Evolutionary conservation across 2,113 vertebrate species (phyloP).

Genomic region (Limanda limanda): DNA sequence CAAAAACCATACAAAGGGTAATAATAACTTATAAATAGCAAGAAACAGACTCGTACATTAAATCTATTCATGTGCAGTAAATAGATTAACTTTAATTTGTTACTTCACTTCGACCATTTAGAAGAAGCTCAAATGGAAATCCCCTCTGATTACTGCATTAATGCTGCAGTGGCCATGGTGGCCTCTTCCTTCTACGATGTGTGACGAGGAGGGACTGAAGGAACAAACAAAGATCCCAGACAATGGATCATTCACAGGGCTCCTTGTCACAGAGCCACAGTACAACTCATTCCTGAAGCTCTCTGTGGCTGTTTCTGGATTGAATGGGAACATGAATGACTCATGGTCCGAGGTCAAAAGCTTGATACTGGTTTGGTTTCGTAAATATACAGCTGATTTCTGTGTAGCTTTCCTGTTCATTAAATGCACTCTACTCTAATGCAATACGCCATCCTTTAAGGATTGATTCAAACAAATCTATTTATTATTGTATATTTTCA

Average conservation of each 20-base stretch:
- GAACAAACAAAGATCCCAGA: background rate
- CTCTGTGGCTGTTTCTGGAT: background rate
- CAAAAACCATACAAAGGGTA: background rate
- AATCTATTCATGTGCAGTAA: slow-evolving; percentile 11
- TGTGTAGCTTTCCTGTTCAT: slow-evolving; percentile 35
- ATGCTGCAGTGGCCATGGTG: background rate
- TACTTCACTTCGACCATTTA: slow-evolving; percentile 12
- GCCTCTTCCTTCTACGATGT: background rate
- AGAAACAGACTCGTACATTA: background rate
- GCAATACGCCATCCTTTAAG: slow-evolving; percentile 34
- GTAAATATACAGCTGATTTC: slow-evolving; percentile 41
- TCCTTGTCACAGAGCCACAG: background rate
- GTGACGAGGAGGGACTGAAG: background rate
- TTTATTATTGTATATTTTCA: background rate
- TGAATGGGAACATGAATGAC: slow-evolving; percentile 4
- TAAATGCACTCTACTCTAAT: slow-evolving; percentile 17
- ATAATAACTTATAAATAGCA: background rate
- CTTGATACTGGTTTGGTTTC: background rate
- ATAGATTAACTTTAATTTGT: slow-evolving; percentile 21
- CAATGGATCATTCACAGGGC: background rate
- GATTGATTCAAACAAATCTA: slow-evolving; percentile 18
- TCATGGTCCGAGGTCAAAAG: background rate
- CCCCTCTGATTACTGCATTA: slow-evolving; percentile 20
- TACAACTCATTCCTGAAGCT: background rate
- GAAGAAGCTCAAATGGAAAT: slow-evolving; percentile 6